These are phyloP conservation scores for Globicephala melas DNA, from an alignment of 2,113 vertebrate genomes.

Conservation along the genomic window DNA sequence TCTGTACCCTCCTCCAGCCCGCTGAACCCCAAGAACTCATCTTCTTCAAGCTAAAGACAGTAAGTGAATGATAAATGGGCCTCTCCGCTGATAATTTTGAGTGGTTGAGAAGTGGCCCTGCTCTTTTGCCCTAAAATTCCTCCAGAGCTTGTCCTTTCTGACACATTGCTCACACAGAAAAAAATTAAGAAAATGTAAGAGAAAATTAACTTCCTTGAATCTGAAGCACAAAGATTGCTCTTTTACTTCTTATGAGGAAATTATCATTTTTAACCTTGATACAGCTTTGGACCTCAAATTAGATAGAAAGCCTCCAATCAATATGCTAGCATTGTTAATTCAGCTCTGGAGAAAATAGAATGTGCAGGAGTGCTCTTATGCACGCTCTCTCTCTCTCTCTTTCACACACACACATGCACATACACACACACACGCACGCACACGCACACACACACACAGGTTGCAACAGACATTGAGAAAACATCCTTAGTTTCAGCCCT, in stretches of 20 bases:
- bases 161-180: neutral
- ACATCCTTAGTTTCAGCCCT: neutral
- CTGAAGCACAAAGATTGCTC: neutral
- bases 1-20: neutral
- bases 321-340: neutral
- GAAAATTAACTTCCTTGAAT: neutral
- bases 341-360: neutral
- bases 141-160: neutral
- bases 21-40: neutral
- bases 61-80: neutral
- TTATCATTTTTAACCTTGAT: neutral
- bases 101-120: neutral
- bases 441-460: neutral
- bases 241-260: neutral
- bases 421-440: neutral
- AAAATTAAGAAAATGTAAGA: neutral
- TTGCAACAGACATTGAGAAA: neutral
- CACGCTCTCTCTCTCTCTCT: neutral
- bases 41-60: neutral
- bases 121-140: neutral
- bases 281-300: neutral
- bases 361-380: neutral
- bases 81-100: neutral
- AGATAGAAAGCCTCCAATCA: neutral
- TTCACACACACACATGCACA: accelerated